phyloP scores from a whole-genome alignment of 2,888 invertebrate genomes.

The Rutpela maculata region DNA sequence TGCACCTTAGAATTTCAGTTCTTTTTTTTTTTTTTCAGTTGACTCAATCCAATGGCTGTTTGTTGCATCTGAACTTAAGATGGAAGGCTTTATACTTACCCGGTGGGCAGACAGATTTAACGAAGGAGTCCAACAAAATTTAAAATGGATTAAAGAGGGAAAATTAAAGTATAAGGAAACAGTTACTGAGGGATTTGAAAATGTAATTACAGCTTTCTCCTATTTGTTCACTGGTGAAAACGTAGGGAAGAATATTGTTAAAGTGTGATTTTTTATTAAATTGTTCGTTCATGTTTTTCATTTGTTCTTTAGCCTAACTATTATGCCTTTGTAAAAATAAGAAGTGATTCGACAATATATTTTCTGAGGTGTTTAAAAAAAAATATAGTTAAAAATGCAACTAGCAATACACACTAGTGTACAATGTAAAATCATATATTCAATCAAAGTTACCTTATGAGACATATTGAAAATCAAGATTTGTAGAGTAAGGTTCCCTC shows the following conservation, averaged over 20 bases:
- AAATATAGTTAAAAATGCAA: too few species aligned
- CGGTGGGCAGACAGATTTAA: conserved; percentile 74
- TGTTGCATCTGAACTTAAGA: conserved; percentile 51
- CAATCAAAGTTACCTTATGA: too few species aligned
- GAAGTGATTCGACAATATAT: too few species aligned
- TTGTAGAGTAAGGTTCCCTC: too few species aligned
- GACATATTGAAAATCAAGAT: too few species aligned
- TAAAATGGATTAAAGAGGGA: conserved; percentile 80
- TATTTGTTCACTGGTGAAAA: conserved; percentile 56
- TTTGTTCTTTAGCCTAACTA: too few species aligned
- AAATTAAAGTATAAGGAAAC: conserved; percentile 83
- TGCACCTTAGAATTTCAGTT: too few species aligned
- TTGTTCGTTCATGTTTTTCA: neutral
- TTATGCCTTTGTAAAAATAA: too few species aligned
- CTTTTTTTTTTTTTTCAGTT: conserved; percentile 49
- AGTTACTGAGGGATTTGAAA: conserved; percentile 78
- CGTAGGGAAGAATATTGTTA: conserved; percentile 58
- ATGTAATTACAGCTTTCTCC: conserved; percentile 57
- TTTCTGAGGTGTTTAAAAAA: too few species aligned
- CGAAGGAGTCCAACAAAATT: conserved; percentile 80
- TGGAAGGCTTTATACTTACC: conserved; percentile 56
- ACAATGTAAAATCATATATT: too few species aligned
- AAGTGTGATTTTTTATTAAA: conserved; percentile 58
- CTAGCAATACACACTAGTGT: too few species aligned
- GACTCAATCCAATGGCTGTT: conserved; percentile 48